Evolutionary conservation across 2,888 invertebrate genomes (phyloP), one percentile per base, ranked within the genome.

Genomic region (Agrypnus murinus): DNA sequence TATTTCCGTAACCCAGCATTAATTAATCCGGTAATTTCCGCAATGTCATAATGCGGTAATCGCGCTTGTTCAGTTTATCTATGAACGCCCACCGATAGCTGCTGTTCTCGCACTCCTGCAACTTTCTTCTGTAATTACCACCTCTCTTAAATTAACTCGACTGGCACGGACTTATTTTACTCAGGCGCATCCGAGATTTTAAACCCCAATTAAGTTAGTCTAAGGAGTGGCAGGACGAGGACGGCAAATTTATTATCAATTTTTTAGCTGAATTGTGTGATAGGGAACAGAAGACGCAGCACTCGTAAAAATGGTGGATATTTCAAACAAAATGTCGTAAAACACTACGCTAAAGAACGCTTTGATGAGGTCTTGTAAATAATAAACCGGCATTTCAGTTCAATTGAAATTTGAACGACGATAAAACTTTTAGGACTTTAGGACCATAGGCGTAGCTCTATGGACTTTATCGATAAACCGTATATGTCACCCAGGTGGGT

Each of bases 31-130:
- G 77, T 74, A 78, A 78, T 78, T 78, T 78, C 77, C 79, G 72
- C 73, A 66, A 74, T 77, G 78, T 79, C 79, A 78, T 79, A 77
- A 77, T 76, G 77, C 75, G 78, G 77, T 78, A 78, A 77, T 78
- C 74, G 74, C 63, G 69, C 71, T 64, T 68, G 66, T 74, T 72
- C 72, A 69, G 66, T 69, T 72, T 74, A 74, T 70, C 74, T 74
- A 63, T 58, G 68, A 74, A 66, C 72, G 59, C 66, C 64, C 63
- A 63, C 66, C 67, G 71, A 71, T 67, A 71, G 63, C 72, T 72
- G 65, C 63, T 57, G 72, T 72, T 69, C 69, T 57, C 72, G 62
- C 59, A 38, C 59, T 65, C 64, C 60, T 34, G 40, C 53, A 69
- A 65, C 69, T 67, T 68, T 68, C 69, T 68, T 69, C 69, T 58